Evolutionary conservation across 2,888 invertebrate genomes (phyloP).

Genomic region (Rhyacophila evoluta): DNA sequence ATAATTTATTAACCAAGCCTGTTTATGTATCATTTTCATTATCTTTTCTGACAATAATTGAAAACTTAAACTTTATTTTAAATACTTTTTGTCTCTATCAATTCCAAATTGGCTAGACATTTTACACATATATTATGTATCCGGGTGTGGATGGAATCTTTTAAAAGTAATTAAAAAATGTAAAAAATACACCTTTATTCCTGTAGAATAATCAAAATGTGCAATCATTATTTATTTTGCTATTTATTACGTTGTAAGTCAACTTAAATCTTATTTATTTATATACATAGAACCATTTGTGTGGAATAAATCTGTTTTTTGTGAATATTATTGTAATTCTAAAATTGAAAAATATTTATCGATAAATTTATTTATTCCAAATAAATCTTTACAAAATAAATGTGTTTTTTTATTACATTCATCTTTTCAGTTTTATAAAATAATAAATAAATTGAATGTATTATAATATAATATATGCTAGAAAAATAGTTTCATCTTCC

Average conservation of each 20-base stretch:
- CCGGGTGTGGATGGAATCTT: not conserved
- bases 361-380: slow-evolving; percentile 42
- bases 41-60: too few relatives aligned
- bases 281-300: not conserved
- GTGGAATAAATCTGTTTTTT: not conserved
- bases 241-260: slow-evolving; percentile 11
- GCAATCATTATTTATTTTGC: slow-evolving; percentile 28
- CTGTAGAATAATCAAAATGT: slow-evolving; percentile 26
- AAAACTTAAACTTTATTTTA: too few relatives aligned
- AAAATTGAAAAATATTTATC: slow-evolving; percentile 32
- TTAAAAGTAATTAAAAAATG: not conserved
- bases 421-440: too few relatives aligned
- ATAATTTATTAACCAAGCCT: too few relatives aligned
- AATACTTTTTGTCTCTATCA: too few relatives aligned
- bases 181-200: not conserved
- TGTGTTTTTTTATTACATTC: too few relatives aligned
- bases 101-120: too few relatives aligned
- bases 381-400: slow-evolving; percentile 27
- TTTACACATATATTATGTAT: too few relatives aligned
- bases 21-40: too few relatives aligned
- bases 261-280: slow-evolving; percentile 11
- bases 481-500: too few relatives aligned
- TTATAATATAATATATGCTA: too few relatives aligned
- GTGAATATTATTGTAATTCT: slow-evolving; percentile 27
- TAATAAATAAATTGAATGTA: too few relatives aligned